A percentile compares a stretch with the other conserved stretches of the same genome.
phyloP scores from a whole-genome alignment of 2,797 vertebrate species.

The Lophius americanus region DNA sequence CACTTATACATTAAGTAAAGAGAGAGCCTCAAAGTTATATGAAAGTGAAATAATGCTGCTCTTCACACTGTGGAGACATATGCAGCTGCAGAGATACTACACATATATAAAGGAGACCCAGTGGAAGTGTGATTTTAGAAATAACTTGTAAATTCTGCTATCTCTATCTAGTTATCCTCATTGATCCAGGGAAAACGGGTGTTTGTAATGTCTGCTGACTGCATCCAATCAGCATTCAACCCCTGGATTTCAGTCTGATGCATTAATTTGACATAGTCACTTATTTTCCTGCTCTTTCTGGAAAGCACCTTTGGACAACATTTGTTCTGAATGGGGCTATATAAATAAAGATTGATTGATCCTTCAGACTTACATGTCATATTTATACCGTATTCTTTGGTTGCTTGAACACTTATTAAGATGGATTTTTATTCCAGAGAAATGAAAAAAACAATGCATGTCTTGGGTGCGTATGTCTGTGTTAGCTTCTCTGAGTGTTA shows the following conservation, averaged over 20 bases:
- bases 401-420: conserved; percentile 40
- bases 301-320: no score
- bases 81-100: conserved; percentile 18
- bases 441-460: conserved; percentile 51
- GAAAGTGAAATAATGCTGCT: conserved; percentile 67
- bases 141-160: neutral
- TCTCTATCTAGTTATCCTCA: neutral
- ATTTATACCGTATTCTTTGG: conserved; percentile 36
- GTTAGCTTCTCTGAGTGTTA: conserved; percentile 35
- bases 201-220: conserved; percentile 30
- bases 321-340: no score
- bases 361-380: conserved; percentile 51
- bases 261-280: conserved; percentile 62
- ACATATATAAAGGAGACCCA: conserved; percentile 3
- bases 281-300: conserved; percentile 34
- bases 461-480: conserved; percentile 33
- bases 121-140: conserved; percentile 12
- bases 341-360: no score
- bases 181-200: neutral
- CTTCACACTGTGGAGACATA: conserved; percentile 57
- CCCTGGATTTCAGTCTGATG: conserved; percentile 54
- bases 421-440: conserved; percentile 37
- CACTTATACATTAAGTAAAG: conserved; percentile 75
- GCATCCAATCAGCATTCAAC: conserved; percentile 24
- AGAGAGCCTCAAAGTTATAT: conserved; percentile 65